These are phyloP conservation scores for Stomatorhinus walkeri DNA, from an alignment of 2,797 vertebrate species.

Conservation along the genomic window DNA sequence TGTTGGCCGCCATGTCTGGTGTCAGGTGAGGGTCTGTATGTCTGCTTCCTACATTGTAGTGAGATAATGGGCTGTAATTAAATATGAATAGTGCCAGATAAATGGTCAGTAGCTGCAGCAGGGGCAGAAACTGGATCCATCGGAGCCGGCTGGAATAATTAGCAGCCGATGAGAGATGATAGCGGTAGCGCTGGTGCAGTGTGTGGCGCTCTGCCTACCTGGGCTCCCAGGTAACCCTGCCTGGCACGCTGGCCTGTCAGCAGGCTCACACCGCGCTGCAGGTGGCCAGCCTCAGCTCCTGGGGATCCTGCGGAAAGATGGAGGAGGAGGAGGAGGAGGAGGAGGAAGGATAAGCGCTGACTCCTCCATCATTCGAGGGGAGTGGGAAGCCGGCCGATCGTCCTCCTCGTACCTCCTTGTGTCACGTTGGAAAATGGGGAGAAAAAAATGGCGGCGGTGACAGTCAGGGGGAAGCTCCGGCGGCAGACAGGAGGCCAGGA, in stretches of 20 bases:
- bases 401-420: neutral
- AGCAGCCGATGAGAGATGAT: conserved; percentile 66
- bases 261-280: neutral
- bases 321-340: neutral
- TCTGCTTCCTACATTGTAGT: conserved; percentile 65
- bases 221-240: conserved; percentile 36
- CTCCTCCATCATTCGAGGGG: neutral
- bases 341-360: neutral
- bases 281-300: neutral
- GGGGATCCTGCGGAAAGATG: neutral
- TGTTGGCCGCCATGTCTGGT: conserved; percentile 43
- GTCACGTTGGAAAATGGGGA: neutral
- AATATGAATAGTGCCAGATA: conserved; percentile 66
- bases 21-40: conserved; percentile 56
- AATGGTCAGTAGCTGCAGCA: conserved; percentile 68
- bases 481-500: neutral
- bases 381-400: neutral
- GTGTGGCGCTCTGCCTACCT: conserved; percentile 42
- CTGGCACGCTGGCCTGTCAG: conserved; percentile 48
- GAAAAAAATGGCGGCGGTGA: neutral
- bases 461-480: neutral
- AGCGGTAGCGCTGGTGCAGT: conserved; percentile 52
- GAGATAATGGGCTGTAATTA: conserved; percentile 68
- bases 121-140: conserved; percentile 62
- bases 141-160: conserved; percentile 60